phyloP scores from a whole-genome alignment of 2,888 invertebrate genomes.

The Patella depressa region DNA sequence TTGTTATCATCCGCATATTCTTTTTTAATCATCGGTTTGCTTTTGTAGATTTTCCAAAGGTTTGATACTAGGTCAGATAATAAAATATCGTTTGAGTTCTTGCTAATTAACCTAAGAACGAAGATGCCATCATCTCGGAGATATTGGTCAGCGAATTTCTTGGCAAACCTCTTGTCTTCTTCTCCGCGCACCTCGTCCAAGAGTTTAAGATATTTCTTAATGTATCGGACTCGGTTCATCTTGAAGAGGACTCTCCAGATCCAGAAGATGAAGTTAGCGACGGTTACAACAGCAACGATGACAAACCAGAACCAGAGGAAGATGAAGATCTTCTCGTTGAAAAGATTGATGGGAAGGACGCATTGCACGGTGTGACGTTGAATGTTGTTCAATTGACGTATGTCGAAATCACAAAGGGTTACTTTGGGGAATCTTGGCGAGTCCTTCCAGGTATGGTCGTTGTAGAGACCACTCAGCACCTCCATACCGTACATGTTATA shows the following conservation, averaged over 20 bases:
- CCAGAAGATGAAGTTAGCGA: slow-evolving; percentile 62
- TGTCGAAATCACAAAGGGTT: slow-evolving; percentile 62
- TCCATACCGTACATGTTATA: slow-evolving; percentile 61
- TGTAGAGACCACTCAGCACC: slow-evolving; percentile 51
- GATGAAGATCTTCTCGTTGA: slow-evolving; percentile 65
- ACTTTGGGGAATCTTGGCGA: slow-evolving; percentile 58
- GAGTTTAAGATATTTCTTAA: slow-evolving; percentile 62
- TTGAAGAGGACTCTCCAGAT: slow-evolving; percentile 56
- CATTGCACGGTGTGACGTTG: slow-evolving; percentile 62
- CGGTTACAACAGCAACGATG: slow-evolving; percentile 53
- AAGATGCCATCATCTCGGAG: slow-evolving; percentile 61
- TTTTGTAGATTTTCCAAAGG: slow-evolving; percentile 56
- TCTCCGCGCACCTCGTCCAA: slow-evolving; percentile 54
- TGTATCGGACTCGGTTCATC: slow-evolving; percentile 52
- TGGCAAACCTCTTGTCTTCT: slow-evolving; percentile 59
- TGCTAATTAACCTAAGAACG: slow-evolving; percentile 59
- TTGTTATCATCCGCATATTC: neutral
- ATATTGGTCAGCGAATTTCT: slow-evolving; percentile 59
- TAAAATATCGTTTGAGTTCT: slow-evolving; percentile 63
- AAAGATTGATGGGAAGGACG: slow-evolving; percentile 62
- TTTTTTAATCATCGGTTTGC: slow-evolving; percentile 57
- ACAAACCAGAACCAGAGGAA: slow-evolving; percentile 67
- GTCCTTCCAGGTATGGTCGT: slow-evolving; percentile 52
- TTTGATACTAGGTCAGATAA: slow-evolving; percentile 58
- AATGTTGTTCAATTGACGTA: slow-evolving; percentile 62